Evolutionary conservation across 2,797 vertebrate species (phyloP).

Genomic region (Acipenser transmontanus): DNA sequence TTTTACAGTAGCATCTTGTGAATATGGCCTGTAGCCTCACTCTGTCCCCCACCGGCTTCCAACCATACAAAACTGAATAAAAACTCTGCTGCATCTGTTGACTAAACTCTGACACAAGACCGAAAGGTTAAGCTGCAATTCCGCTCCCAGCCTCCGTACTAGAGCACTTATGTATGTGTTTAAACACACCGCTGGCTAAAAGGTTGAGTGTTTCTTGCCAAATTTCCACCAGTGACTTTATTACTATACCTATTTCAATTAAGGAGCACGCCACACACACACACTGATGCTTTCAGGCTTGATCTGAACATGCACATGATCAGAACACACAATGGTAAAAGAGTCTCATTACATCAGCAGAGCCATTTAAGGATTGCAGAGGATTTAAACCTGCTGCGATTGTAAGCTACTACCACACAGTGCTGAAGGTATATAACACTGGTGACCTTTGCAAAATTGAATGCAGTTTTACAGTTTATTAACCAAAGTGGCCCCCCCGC

Average conservation of each 20-base stretch:
- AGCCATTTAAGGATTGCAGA: conserved; percentile 9
- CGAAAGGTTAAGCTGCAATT: conserved; percentile 7
- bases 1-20: no score
- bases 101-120: conserved; percentile 7
- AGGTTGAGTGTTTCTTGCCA: conserved; percentile 9
- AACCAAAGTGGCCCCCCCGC: neutral
- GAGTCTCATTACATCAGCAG: conserved; percentile 29
- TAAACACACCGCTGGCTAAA: neutral
- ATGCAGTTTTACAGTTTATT: neutral
- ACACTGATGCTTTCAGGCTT: neutral
- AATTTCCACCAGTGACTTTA: neutral
- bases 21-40: conserved; percentile 7
- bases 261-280: neutral
- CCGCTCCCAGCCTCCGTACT: conserved; percentile 8
- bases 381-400: conserved; percentile 26
- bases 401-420: conserved; percentile 25
- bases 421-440: neutral
- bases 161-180: conserved; percentile 4
- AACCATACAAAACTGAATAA: conserved; percentile 16
- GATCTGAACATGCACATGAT: neutral
- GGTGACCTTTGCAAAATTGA: conserved; percentile 14
- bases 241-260: neutral
- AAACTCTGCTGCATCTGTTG: conserved; percentile 3
- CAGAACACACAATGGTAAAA: conserved; percentile 13
- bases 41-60: conserved; percentile 27